Conservation (phyloP, 1,140 invertebrate species). For the Muscidifurax raptorellus region DNA sequence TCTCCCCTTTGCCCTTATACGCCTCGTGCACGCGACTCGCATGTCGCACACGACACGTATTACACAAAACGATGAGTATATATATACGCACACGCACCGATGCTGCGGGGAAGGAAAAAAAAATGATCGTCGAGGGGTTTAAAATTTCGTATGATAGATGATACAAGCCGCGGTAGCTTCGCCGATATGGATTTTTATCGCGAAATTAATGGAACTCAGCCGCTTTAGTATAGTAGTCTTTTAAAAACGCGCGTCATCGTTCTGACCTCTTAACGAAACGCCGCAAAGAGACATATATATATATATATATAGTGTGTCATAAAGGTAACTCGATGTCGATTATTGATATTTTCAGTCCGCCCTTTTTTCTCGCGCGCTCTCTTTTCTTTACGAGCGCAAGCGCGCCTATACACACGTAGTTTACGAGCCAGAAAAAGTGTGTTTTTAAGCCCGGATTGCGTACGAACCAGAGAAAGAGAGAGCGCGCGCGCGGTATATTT, state of each 20-base stretch:
- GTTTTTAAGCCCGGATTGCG: neutral
- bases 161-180: too few relatives aligned
- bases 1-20: neutral
- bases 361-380: neutral
- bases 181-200: neutral
- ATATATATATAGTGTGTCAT: neutral
- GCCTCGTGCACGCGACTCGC: neutral
- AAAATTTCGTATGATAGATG: neutral
- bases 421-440: conserved; percentile 12
- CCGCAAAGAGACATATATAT: neutral
- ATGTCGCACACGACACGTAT: neutral
- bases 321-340: conserved; percentile 31
- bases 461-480: too few relatives aligned
- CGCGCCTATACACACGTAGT: neutral
- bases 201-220: neutral
- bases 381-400: neutral
- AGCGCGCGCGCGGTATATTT: too few relatives aligned
- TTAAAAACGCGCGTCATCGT: too few relatives aligned
- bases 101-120: neutral
- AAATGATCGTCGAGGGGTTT: neutral
- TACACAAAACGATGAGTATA: neutral
- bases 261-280: conserved; percentile 12
- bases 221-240: too few relatives aligned
- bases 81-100: neutral
- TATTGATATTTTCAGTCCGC: conserved; percentile 40